These are phyloP conservation scores for Callyntrura sp. DNA, from an alignment of 2,888 invertebrate genomes.

Conservation along the genomic window DNA sequence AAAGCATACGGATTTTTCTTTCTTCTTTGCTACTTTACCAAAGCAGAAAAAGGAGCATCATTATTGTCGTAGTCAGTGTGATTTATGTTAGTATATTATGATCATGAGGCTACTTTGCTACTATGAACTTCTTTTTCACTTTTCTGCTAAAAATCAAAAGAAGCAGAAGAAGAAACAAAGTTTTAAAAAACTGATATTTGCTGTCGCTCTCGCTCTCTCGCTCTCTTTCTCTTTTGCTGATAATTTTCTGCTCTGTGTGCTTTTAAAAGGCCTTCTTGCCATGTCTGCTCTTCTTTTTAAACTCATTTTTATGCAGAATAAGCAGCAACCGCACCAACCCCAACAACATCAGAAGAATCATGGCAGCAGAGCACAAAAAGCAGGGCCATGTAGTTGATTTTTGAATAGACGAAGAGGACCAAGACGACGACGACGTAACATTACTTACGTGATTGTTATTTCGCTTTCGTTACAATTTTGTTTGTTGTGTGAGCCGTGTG, in stretches of 20 bases:
- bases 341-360: too few species aligned
- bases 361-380: not conserved
- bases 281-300: slow-evolving; percentile 31
- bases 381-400: not conserved
- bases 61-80: not conserved
- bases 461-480: too few species aligned
- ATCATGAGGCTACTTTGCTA: not conserved
- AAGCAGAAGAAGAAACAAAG: not conserved
- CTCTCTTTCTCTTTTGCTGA: not conserved
- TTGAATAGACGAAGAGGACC: too few species aligned
- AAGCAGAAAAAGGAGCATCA: not conserved
- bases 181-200: not conserved
- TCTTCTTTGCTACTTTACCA: not conserved
- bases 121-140: not conserved
- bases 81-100: not conserved
- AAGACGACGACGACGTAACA: not conserved
- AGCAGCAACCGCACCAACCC: not conserved
- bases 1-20: not conserved
- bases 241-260: not conserved
- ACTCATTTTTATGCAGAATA: slow-evolving; percentile 47
- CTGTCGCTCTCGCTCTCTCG: not conserved
- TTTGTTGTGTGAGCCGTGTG: not conserved
- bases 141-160: slow-evolving; percentile 34
- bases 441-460: not conserved
- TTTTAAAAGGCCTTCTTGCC: not conserved